These are phyloP conservation scores for Hydrotaea cyrtoneurina DNA, from an alignment of 2,888 invertebrate species.

Conservation along the genomic window DNA sequence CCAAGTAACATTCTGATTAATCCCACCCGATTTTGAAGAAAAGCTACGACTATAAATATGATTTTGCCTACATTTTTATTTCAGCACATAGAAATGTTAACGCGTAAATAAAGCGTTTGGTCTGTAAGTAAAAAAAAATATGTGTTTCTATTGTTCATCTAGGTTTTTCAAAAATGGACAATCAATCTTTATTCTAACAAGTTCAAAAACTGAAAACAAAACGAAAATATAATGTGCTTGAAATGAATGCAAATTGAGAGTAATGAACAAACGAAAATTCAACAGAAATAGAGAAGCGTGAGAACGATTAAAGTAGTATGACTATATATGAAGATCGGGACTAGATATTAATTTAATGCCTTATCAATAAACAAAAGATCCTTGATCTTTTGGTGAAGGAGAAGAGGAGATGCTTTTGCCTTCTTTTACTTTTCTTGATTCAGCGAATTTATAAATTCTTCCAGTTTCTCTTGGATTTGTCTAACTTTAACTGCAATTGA, in stretches of 20 bases:
- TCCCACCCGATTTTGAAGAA: no score
- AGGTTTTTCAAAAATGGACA: slow-evolving; percentile 9
- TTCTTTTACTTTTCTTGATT: slow-evolving; percentile 94
- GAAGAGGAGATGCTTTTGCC: neutral
- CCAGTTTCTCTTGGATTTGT: slow-evolving; percentile 98
- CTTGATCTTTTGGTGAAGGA: slow-evolving; percentile 32
- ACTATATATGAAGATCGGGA: slow-evolving; percentile 42
- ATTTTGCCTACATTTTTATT: no score
- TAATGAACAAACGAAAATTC: slow-evolving; percentile 26
- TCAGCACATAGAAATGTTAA: no score
- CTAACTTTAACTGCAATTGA: slow-evolving; percentile 92
- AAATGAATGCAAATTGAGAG: slow-evolving; percentile 22
- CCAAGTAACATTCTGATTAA: no score
- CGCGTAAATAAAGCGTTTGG: no score
- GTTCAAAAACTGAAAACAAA: slow-evolving; percentile 37
- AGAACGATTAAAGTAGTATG: slow-evolving; percentile 16
- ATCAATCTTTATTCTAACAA: slow-evolving; percentile 57
- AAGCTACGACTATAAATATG: no score
- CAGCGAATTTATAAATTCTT: slow-evolving; percentile 98
- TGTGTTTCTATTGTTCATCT: slow-evolving; percentile 24
- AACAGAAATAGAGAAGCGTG: slow-evolving; percentile 33
- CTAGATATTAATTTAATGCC: slow-evolving; percentile 56
- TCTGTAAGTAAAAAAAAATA: no score
- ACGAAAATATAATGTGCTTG: slow-evolving; percentile 5
- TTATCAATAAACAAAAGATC: slow-evolving; percentile 38